Evolutionary conservation across 2,888 invertebrate genomes (phyloP), one percentile per base, ranked within the genome.

Genomic region (Mythimna vitellina): DNA sequence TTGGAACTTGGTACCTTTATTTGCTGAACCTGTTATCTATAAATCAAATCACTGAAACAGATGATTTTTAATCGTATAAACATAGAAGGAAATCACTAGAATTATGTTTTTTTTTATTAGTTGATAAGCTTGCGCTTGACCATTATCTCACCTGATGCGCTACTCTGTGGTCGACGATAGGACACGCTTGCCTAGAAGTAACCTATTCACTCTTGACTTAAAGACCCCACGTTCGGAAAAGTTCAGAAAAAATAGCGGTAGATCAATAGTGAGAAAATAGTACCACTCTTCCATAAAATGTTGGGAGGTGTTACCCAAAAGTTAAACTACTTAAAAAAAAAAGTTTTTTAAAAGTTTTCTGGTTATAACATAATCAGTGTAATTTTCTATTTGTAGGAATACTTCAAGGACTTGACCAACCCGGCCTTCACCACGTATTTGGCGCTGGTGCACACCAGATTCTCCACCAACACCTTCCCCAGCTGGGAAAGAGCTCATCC

Each of bases 401-500:
- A 97, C 92, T 98, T 98, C 93, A 97, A 97, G 80, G 98, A 98
- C 92, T 93, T 98, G 70, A 92, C 91, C 87, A 96, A 98, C 95
- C 98, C 98, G 1, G 97, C 97, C 84, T 99, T 98, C 96, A 98
- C 99, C 88, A 99, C 99, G 4, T 99, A 99, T 94, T 95, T 99
- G 93, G 99, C 99, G 57, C 95, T 99, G 91, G 99, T 99, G 10
- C 99, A 99, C 94, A 99, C 99, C 56, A 97, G 99, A 83, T 99
- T 99, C 96, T 99, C 99, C 20, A 99, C 99, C 82, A 99, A 99
- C 95, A 99, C 99, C 38, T 99, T 99, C 93, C 99, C 99, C 63
- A 99, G 99, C 91, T 99, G 99, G 99, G 99, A 99, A 94, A 97
- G 99, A 88, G 99, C 99, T 25, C 99, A 99, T 96, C 99, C 99